Conservation (phyloP, 2,888 invertebrate species). For the Lasioglossum lativentre region DNA sequence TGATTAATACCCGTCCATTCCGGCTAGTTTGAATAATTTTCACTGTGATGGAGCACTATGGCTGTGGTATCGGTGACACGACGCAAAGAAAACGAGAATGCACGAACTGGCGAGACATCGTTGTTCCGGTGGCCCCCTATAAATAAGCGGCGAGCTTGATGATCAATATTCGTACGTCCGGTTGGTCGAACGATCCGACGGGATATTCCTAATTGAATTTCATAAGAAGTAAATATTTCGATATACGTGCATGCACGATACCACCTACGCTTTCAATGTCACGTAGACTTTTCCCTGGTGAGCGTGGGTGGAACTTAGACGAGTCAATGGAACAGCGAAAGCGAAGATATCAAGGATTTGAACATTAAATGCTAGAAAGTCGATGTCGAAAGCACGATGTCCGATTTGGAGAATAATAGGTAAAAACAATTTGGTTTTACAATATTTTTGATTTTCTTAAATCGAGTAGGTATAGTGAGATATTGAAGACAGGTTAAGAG, state of each 20-base stretch:
- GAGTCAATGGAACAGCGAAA: not conserved
- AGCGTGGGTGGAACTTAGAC: not conserved
- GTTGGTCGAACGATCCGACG: slow-evolving; percentile 56
- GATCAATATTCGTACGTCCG: slow-evolving; percentile 67
- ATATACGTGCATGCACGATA: not conserved
- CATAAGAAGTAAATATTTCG: slow-evolving; percentile 53
- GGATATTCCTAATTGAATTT: slow-evolving; percentile 56
- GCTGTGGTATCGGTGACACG: slow-evolving; percentile 49
- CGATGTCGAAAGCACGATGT: not conserved
- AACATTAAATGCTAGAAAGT: not conserved
- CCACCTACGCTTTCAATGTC: not conserved
- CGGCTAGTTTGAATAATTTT: slow-evolving; percentile 39
- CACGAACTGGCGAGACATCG: slow-evolving; percentile 61
- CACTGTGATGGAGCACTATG: slow-evolving; percentile 26
- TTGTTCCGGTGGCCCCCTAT: slow-evolving; percentile 65
- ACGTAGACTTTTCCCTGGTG: not conserved
- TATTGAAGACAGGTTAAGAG: not conserved
- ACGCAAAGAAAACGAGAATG: slow-evolving; percentile 63
- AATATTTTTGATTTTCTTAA: not conserved
- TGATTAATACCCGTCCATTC: slow-evolving; percentile 54
- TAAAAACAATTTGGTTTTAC: not conserved
- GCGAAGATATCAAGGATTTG: not conserved
- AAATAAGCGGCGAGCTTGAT: slow-evolving; percentile 65
- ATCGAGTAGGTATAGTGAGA: not conserved
- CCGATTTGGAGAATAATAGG: not conserved